phyloP scores from a whole-genome alignment of 2,888 invertebrate genomes.

The Rutpela maculata region DNA sequence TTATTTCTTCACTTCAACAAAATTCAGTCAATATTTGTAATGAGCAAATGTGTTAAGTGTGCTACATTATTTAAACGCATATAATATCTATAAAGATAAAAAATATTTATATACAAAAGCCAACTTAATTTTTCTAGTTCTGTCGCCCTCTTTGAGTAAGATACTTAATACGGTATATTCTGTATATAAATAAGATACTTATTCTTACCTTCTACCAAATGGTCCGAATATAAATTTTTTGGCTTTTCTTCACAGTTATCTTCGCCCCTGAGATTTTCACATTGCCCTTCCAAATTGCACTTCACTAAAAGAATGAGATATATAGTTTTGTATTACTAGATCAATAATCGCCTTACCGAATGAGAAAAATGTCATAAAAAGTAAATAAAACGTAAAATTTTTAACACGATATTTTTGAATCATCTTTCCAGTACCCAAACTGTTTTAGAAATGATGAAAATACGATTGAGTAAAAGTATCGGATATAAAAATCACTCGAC shows the following conservation, averaged over 20 bases:
- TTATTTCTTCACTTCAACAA: no score
- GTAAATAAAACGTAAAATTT: slow-evolving; percentile 26
- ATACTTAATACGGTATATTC: no score
- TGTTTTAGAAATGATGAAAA: slow-evolving; percentile 34
- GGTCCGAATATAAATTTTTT: slow-evolving; percentile 27
- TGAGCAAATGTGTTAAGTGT: no score
- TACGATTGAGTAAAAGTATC: slow-evolving; percentile 54
- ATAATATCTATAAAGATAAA: no score
- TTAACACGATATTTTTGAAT: slow-evolving; percentile 18
- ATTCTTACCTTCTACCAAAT: slow-evolving; percentile 40
- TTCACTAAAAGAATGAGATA: slow-evolving; percentile 18
- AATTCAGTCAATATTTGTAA: no score
- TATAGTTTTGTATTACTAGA: not conserved
- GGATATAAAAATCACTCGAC: slow-evolving; percentile 52
- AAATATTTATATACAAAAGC: no score
- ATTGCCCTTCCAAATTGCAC: slow-evolving; percentile 42
- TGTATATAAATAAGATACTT: no score
- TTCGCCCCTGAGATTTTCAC: slow-evolving; percentile 46
- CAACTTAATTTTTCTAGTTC: no score
- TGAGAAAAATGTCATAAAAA: slow-evolving; percentile 8
- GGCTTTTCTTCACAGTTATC: slow-evolving; percentile 41
- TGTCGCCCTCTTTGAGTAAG: no score
- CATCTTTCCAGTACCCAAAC: slow-evolving; percentile 31
- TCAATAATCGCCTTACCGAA: slow-evolving; percentile 18
- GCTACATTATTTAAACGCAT: no score